These are phyloP conservation scores for Wasmannia auropunctata DNA, from an alignment of 1,140 invertebrate species.

Conservation along the genomic window DNA sequence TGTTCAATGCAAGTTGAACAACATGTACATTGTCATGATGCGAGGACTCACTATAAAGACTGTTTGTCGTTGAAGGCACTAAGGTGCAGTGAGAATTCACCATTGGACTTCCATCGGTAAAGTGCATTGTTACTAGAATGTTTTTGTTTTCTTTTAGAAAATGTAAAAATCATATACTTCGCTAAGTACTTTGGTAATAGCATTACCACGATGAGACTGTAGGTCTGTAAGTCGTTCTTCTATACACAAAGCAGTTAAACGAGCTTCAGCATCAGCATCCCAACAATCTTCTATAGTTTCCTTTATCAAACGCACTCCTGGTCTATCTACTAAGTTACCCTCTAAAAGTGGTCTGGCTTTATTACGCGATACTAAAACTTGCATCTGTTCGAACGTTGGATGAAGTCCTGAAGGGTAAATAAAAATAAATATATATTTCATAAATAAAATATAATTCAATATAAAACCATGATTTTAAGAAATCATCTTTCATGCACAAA, in stretches of 20 bases:
- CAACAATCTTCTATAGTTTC: slow-evolving; percentile 98
- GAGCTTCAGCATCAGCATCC: slow-evolving; percentile 97
- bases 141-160: slow-evolving; percentile 1
- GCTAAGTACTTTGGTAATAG: neutral
- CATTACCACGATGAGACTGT: slow-evolving; percentile 84
- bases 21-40: slow-evolving; percentile 77
- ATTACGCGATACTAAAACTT: slow-evolving; percentile 92
- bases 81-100: slow-evolving; percentile 83
- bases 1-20: slow-evolving; percentile 70
- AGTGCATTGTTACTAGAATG: slow-evolving; percentile 82
- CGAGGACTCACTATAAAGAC: slow-evolving; percentile 77
- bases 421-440: slow-evolving; percentile 31
- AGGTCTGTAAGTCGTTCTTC: slow-evolving; percentile 94
- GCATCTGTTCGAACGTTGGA: slow-evolving; percentile 92
- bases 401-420: slow-evolving; percentile 85
- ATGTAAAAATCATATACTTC: neutral
- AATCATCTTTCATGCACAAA: slow-evolving; percentile 70
- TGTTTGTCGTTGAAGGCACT: slow-evolving; percentile 80
- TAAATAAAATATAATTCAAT: slow-evolving; percentile 54
- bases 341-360: slow-evolving; percentile 94
- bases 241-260: slow-evolving; percentile 95
- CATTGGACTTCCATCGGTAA: slow-evolving; percentile 86
- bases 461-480: neutral
- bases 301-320: slow-evolving; percentile 90
- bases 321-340: slow-evolving; percentile 84